Evolutionary conservation across 2,797 vertebrate genomes (phyloP).

Genomic region (Mus caroli): DNA sequence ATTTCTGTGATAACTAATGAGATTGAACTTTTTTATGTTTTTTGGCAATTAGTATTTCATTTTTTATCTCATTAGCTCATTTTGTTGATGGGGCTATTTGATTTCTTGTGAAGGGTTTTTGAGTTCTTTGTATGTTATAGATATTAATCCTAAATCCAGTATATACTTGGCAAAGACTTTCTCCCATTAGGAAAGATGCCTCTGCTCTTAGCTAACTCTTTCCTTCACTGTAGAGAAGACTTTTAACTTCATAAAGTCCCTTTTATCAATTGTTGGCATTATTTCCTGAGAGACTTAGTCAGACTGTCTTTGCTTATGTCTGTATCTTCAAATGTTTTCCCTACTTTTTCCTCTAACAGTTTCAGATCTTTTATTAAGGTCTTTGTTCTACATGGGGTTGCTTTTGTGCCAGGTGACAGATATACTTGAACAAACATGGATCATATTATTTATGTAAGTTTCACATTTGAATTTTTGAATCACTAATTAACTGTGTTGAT

Average conservation of each 20-base stretch:
- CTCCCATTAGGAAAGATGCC: background rate
- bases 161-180: background rate
- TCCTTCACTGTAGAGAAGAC: background rate
- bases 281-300: background rate
- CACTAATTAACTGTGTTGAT: background rate
- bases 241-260: background rate
- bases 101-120: background rate
- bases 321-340: background rate
- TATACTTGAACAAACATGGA: background rate
- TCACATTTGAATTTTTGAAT: conserved; percentile 13
- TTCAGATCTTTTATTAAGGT: background rate
- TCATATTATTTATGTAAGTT: background rate
- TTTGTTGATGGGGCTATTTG: background rate
- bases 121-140: background rate
- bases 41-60: background rate
- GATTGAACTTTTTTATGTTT: background rate
- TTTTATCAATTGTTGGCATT: background rate
- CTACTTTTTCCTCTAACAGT: background rate
- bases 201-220: background rate
- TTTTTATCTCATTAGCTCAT: background rate
- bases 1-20: background rate
- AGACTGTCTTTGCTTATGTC: background rate
- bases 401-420: background rate
- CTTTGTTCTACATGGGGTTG: background rate
- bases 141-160: background rate